phyloP scores from a whole-genome alignment of 2,888 invertebrate genomes.

The Vesta saturnalis region DNA sequence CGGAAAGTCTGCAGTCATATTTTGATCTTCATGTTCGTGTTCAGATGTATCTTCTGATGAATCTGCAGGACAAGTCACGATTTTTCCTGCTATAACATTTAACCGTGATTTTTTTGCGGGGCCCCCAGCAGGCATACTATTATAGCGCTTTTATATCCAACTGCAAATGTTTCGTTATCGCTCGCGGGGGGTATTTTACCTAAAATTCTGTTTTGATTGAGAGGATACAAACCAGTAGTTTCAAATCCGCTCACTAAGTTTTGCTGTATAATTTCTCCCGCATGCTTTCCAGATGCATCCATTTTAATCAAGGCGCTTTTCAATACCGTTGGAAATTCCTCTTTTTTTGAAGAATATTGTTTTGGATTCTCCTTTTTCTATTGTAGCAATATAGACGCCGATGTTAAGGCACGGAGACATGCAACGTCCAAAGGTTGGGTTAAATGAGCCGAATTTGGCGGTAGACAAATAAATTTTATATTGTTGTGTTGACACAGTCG shows the following conservation, averaged over 20 bases:
- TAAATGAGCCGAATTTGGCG: slow-evolving; percentile 43
- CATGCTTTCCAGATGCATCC: neutral
- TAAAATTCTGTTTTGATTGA: slow-evolving; percentile 29
- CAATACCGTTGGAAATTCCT: no score
- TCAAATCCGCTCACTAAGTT: slow-evolving; percentile 26
- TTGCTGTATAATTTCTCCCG: slow-evolving; percentile 11
- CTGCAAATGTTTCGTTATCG: slow-evolving; percentile 26
- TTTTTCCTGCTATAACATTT: slow-evolving; percentile 21
- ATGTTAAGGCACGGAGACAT: slow-evolving; percentile 48
- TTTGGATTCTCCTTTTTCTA: slow-evolving; percentile 1
- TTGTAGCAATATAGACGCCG: no score
- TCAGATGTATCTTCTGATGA: slow-evolving; percentile 6
- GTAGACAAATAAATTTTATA: slow-evolving; percentile 50
- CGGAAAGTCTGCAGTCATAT: no score
- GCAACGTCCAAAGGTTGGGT: no score
- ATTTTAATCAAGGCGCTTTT: neutral
- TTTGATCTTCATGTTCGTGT: no score
- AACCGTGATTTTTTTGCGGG: slow-evolving; percentile 23
- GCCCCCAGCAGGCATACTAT: slow-evolving; percentile 26
- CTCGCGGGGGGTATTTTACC: slow-evolving; percentile 32
- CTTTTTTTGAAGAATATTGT: slow-evolving; percentile 13
- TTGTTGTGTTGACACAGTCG: slow-evolving; percentile 45
- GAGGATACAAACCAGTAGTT: slow-evolving; percentile 19
- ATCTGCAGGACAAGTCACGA: neutral
- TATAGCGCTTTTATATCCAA: slow-evolving; percentile 30